Evolutionary conservation across 2,888 invertebrate genomes (phyloP).

Genomic region (Apotomis betuletana): DNA sequence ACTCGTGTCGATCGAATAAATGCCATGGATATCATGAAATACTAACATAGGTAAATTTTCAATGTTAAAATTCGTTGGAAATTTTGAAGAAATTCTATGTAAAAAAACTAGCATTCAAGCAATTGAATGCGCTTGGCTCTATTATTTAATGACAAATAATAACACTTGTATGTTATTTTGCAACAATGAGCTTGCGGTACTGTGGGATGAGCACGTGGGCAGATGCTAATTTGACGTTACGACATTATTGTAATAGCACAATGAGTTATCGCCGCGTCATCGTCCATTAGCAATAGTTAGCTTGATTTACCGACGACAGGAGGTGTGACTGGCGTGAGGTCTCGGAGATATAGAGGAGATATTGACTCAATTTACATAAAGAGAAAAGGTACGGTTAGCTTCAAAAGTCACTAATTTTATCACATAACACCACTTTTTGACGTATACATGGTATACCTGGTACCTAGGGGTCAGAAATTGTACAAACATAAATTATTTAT

Average conservation of each 20-base stretch:
- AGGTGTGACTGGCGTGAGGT: slow-evolving; percentile 27
- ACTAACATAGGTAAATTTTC: no score
- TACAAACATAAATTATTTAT: no score
- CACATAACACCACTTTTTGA: no score
- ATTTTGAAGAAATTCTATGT: no score
- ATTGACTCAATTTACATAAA: slow-evolving; percentile 17
- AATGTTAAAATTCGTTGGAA: no score
- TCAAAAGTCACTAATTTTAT: neutral
- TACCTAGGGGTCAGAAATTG: no score
- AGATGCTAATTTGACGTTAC: slow-evolving; percentile 44
- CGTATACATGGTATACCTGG: no score
- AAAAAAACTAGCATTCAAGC: no score
- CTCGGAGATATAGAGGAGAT: slow-evolving; percentile 8
- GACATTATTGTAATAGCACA: slow-evolving; percentile 28
- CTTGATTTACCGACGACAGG: slow-evolving; percentile 39
- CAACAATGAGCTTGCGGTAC: slow-evolving; percentile 28
- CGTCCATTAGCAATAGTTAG: slow-evolving; percentile 29
- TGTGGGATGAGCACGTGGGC: slow-evolving; percentile 44
- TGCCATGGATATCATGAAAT: no score
- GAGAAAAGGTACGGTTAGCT: neutral
- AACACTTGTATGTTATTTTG: slow-evolving; percentile 29
- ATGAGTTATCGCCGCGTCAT: slow-evolving; percentile 37
- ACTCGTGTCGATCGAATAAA: no score
- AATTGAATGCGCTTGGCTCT: no score
- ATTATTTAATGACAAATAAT: slow-evolving; percentile 1